A percentile compares a stretch with the other conserved stretches of the same genome.
Evolutionary conservation across 2,797 vertebrate genomes (phyloP).

Genomic region (Enteromius afrohamiltoni): DNA sequence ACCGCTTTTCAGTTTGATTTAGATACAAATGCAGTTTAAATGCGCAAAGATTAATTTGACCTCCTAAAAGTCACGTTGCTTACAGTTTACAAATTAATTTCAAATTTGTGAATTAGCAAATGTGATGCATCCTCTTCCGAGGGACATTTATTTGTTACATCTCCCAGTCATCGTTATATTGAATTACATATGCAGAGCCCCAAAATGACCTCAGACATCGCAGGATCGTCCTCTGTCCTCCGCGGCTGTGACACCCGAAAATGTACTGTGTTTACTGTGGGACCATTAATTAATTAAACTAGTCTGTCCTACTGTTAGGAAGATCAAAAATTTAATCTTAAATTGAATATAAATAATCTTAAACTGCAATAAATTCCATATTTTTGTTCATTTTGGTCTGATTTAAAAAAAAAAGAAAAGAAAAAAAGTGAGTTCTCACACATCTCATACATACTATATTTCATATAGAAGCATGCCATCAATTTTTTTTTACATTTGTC

Average conservation of each 20-base stretch:
- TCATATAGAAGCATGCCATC: too few species aligned
- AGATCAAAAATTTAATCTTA: not conserved
- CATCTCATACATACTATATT: too few species aligned
- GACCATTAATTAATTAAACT: not conserved
- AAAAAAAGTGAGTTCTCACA: too few species aligned
- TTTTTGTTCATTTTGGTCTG: not conserved
- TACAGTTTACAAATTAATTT: not conserved
- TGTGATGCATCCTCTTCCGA: not conserved
- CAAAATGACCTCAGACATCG: not conserved
- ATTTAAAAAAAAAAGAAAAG: too few species aligned
- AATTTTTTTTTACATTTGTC: not conserved
- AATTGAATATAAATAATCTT: too few species aligned
- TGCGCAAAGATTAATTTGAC: not conserved
- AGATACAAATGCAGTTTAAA: not conserved
- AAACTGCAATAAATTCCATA: not conserved
- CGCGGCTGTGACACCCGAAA: too few species aligned
- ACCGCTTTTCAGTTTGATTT: not conserved
- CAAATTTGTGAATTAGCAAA: not conserved
- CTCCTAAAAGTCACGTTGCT: not conserved
- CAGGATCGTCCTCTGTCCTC: too few species aligned
- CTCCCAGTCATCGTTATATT: not conserved
- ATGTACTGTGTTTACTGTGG: too few species aligned
- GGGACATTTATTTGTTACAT: not conserved
- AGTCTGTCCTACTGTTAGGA: not conserved
- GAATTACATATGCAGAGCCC: not conserved